Conservation (phyloP, 2,888 invertebrate species). For the Drosophila pseudotalamancana region DNA sequence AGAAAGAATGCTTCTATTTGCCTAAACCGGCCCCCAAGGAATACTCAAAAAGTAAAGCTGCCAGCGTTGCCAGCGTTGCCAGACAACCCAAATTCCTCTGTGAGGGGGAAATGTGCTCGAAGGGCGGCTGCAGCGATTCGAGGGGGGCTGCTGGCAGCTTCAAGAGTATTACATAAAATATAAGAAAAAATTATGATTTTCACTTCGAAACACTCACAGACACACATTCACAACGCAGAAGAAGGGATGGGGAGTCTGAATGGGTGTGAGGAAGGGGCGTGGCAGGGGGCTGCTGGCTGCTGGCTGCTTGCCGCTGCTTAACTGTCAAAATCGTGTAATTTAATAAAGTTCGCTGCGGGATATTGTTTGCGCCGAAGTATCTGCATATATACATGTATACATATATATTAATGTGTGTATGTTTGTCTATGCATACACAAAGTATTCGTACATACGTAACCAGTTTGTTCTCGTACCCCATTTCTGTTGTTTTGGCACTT, state of each 20-base stretch:
- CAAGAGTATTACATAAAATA: constrained; percentile 72
- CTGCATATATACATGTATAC: constrained; percentile 9
- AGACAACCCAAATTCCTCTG: constrained; percentile 57
- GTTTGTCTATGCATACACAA: too few relatives aligned
- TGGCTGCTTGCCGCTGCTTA: constrained; percentile 70
- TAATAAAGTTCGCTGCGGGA: constrained; percentile 84
- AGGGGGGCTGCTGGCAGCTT: constrained; percentile 38
- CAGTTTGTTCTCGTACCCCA: constrained; percentile 28
- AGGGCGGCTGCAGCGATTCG: not conserved
- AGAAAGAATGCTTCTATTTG: constrained; percentile 51
- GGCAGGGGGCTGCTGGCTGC: constrained; percentile 40
- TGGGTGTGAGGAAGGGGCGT: not conserved
- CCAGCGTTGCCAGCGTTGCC: constrained; percentile 51
- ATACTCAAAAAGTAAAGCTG: constrained; percentile 38
- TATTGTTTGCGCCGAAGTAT: constrained; percentile 70
- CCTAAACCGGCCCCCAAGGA: constrained; percentile 76
- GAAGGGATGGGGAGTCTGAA: not conserved
- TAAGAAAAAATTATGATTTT: constrained; percentile 72
- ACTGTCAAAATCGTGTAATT: constrained; percentile 84
- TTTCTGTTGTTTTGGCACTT: constrained; percentile 27
- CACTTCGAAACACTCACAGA: constrained; percentile 45
- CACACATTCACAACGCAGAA: not conserved
- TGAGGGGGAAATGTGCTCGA: constrained; percentile 6
- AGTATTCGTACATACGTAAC: constrained; percentile 11
- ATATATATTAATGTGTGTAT: too few relatives aligned